These are phyloP conservation scores for Trypoxylus dichotomus DNA, from an alignment of 1,140 invertebrate species.

Conservation along the genomic window DNA sequence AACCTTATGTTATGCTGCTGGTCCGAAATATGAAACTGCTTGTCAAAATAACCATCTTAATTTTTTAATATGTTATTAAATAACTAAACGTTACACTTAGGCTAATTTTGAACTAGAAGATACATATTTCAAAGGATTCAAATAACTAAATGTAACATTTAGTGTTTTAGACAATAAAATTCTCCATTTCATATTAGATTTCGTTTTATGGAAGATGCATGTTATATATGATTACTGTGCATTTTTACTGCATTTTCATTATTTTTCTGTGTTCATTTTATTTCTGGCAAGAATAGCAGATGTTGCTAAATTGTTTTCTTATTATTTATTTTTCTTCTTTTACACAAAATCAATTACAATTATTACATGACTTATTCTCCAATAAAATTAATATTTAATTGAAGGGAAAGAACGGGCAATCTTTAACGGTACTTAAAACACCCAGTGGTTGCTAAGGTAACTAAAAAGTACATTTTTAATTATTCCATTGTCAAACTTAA, in stretches of 20 bases:
- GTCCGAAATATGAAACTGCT: neutral
- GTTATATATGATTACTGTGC: slow-evolving; percentile 30
- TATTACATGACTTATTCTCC: neutral
- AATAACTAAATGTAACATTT: neutral
- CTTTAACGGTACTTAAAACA: too few relatives aligned
- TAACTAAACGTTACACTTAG: slow-evolving; percentile 11
- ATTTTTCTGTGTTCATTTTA: neutral
- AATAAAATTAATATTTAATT: too few relatives aligned
- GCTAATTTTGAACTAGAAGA: neutral
- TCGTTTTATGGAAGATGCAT: neutral
- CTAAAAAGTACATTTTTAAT: too few relatives aligned
- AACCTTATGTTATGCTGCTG: too few relatives aligned
- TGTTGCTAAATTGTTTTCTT: too few relatives aligned
- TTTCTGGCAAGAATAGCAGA: neutral
- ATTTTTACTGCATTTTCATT: slow-evolving; percentile 34
- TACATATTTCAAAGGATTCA: neutral
- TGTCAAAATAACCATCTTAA: neutral
- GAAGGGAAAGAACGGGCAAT: too few relatives aligned
- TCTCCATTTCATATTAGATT: neutral
- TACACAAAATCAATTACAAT: too few relatives aligned
- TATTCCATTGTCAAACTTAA: too few relatives aligned
- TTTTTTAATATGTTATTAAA: neutral
- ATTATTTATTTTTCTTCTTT: too few relatives aligned
- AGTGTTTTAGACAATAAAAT: neutral
- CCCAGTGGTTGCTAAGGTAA: too few relatives aligned